Conservation (phyloP, 2,113 vertebrate genomes). For the Daboia siamensis region DNA sequence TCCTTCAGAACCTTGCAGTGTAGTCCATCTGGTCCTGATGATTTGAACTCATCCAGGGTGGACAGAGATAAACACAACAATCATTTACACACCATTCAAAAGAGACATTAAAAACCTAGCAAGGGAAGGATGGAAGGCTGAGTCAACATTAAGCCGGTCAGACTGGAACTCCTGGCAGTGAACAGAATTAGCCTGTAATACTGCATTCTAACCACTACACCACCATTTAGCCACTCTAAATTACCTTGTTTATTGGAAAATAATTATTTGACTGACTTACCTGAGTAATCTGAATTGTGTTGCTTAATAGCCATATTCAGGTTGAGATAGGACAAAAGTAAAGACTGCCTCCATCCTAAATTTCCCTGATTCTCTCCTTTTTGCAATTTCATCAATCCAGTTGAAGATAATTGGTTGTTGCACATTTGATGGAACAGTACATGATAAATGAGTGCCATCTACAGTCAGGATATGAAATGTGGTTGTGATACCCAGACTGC, state of each 20-base stretch:
- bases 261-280: not conserved
- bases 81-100: not conserved
- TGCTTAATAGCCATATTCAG: not conserved
- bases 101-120: not conserved
- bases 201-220: not conserved
- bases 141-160: not conserved
- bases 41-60: too few relatives aligned
- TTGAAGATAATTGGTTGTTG: not conserved
- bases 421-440: not conserved
- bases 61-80: not conserved
- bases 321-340: not conserved
- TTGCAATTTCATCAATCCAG: too few relatives aligned
- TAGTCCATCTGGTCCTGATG: too few relatives aligned
- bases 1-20: too few relatives aligned
- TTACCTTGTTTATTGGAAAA: not conserved
- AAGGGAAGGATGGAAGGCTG: not conserved
- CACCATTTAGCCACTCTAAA: not conserved
- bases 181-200: not conserved
- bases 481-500: not conserved
- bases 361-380: not conserved
- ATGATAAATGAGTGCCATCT: slow-evolving; percentile 55
- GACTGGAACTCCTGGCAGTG: not conserved
- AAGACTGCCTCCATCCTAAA: not conserved
- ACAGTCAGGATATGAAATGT: slow-evolving; percentile 29
- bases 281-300: not conserved